These are phyloP conservation scores for Babylonia areolata DNA, from an alignment of 1,140 invertebrate genomes.

Conservation along the genomic window DNA sequence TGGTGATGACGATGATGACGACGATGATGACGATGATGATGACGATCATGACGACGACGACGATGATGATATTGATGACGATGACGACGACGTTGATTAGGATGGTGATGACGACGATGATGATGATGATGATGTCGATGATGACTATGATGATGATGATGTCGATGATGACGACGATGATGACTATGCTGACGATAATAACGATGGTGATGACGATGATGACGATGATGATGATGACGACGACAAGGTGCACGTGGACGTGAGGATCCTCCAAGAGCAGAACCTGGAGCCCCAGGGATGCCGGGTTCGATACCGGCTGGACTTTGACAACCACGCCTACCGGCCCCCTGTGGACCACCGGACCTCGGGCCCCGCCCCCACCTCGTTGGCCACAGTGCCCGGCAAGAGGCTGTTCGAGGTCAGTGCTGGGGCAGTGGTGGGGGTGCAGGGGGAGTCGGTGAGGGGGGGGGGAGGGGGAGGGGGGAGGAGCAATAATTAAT, in stretches of 20 bases:
- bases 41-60: constrained; percentile 6
- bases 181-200: too few relatives aligned
- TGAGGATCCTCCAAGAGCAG: constrained; percentile 77
- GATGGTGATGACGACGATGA: too few relatives aligned
- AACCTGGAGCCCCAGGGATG: constrained; percentile 70
- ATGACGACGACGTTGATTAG: too few relatives aligned
- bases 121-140: too few relatives aligned
- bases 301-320: constrained; percentile 93
- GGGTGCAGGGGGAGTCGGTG: background rate
- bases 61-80: constrained; percentile 6
- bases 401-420: background rate
- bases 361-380: too few relatives aligned
- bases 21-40: constrained; percentile 52
- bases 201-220: constrained; percentile 32
- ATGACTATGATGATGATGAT: too few relatives aligned
- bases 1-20: constrained; percentile 11
- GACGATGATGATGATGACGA: constrained; percentile 24
- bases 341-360: constrained; percentile 8
- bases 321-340: constrained; percentile 91
- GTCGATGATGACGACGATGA: too few relatives aligned
- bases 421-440: background rate
- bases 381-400: too few relatives aligned
- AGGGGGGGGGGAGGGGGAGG: too few relatives aligned
- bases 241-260: constrained; percentile 74
- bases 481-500: too few relatives aligned